Evolutionary conservation across 2,113 vertebrate species (phyloP).

Genomic region (Vanacampus margaritifer): DNA sequence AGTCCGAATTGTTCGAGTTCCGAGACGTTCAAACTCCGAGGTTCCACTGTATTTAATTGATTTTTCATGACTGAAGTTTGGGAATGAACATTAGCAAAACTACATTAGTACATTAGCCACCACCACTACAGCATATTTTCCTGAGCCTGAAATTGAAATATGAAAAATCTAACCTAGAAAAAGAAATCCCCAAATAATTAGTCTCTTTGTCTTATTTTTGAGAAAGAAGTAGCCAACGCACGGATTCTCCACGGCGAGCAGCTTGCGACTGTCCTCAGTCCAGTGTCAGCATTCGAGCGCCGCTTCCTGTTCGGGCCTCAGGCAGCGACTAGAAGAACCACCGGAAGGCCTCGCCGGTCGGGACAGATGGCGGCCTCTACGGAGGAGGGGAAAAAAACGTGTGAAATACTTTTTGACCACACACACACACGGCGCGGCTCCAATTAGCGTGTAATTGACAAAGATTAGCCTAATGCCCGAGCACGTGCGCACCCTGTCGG

Average conservation of each 20-base stretch:
- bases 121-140: neutral
- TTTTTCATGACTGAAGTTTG: too few species aligned
- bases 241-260: neutral
- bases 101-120: neutral
- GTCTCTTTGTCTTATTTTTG: neutral
- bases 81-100: neutral
- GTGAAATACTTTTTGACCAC: constrained; percentile 34
- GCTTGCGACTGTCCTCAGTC: constrained; percentile 13
- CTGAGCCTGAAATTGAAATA: neutral
- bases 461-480: constrained; percentile 57
- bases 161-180: neutral
- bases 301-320: neutral
- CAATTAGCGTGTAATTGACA: constrained; percentile 62
- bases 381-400: neutral
- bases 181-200: neutral
- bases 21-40: too few species aligned
- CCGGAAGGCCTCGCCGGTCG: constrained; percentile 63
- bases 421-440: constrained; percentile 42
- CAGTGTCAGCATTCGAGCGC: neutral
- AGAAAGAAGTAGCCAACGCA: neutral
- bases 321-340: constrained; percentile 66
- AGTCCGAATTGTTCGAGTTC: too few species aligned
- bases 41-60: too few species aligned
- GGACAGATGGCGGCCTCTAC: constrained; percentile 63
- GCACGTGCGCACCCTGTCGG: neutral